Evolutionary conservation across 2,797 vertebrate genomes (phyloP), one percentile per base, ranked within the genome.

Genomic region (Amniataba percoides): DNA sequence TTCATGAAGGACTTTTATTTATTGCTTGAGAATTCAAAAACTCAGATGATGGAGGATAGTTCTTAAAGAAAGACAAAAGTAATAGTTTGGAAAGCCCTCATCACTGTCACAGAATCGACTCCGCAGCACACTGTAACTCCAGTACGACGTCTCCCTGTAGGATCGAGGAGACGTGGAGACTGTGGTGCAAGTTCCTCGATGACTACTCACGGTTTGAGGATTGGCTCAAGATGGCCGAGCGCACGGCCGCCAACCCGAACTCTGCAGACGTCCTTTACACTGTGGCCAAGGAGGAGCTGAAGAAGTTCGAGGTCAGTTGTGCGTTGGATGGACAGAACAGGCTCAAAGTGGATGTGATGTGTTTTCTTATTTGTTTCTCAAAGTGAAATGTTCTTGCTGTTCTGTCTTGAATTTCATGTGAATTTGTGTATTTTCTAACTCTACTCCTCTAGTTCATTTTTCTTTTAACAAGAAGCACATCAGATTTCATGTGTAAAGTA

Each of bases 181-280:
- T 99, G 0, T 99, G 98, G 98, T 96, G 96, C 78, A 97, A 96
- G 85, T 98, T 99, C 90, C 91, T 97, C 46, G 96, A 98, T 0
- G 97, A 99, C 82, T 97, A 97, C 84, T 96, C 96, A 2, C 95
- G 93, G 61, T 99, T 99, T 46, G 97, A 99, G 80, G 96, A 97
- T 56, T 99, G 98, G 98, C 95, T 99, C 5, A 96, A 96, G 85
- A 66, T 93, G 0, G 95, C 96, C 0, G 98, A 99, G 92, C 86
- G 71, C 53, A 94, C 92, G 0, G 96, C 96, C 0, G 96, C 97
- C 78, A 96, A 85, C 83, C 97, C 98, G 0, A 95, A 96, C 84
- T 96, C 97, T 34, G 96, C 96, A 0, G 96, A 97, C 45, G 95
- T 98, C 78, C 90, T 95, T 14, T 98, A 97, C 71, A 94, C 95